Conservation (phyloP, 1,140 invertebrate genomes). For the Oscheius sp. region DNA sequence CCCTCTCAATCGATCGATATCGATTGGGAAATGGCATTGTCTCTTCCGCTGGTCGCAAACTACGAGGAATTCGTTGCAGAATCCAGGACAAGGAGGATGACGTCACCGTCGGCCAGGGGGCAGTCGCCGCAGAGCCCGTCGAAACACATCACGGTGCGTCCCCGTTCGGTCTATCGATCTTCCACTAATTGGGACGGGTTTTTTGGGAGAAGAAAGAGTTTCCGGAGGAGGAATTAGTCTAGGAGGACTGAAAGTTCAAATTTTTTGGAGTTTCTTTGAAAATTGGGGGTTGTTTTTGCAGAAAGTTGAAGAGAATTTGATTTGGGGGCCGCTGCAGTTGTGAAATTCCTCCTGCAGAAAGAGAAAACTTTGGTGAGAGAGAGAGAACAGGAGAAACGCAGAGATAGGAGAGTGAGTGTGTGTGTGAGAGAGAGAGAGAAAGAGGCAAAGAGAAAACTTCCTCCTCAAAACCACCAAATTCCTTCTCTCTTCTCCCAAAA, state of each 20-base stretch:
- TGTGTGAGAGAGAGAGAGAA: too few species aligned
- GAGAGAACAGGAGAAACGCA: too few species aligned
- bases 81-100: neutral
- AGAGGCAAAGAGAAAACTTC: too few species aligned
- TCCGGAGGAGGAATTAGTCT: neutral
- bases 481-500: too few species aligned
- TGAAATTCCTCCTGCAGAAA: too few species aligned
- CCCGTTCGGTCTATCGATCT: neutral
- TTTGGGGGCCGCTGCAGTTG: neutral
- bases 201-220: neutral
- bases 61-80: constrained; percentile 5
- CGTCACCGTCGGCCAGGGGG: constrained; percentile 5
- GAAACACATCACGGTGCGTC: constrained; percentile 32
- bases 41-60: neutral
- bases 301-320: neutral
- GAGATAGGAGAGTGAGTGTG: too few species aligned
- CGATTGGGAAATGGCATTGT: neutral
- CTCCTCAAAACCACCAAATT: too few species aligned
- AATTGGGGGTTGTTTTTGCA: neutral
- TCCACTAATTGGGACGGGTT: neutral
- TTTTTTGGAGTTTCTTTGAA: neutral
- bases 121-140: constrained; percentile 23
- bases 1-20: too few species aligned
- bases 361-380: too few species aligned
- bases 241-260: neutral